Percentiles rank a stretch among this genome's conserved stretches.
These are phyloP conservation scores for Protobothrops flavoviridis DNA, from an alignment of 2,113 vertebrate genomes.

Conservation along the genomic window DNA sequence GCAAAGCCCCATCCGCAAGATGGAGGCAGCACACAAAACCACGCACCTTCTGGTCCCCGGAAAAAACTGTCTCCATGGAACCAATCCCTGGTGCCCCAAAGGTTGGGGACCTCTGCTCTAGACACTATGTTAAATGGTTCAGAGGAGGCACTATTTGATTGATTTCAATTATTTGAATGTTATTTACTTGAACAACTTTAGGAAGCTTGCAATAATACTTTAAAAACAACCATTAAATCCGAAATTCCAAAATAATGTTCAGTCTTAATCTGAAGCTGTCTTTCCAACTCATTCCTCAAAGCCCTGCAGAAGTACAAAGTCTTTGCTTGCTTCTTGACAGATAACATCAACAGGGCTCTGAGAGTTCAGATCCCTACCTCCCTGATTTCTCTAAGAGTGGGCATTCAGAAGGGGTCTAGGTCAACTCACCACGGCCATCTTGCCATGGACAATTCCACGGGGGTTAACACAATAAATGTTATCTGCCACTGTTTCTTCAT, in stretches of 20 bases:
- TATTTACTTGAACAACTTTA: not conserved
- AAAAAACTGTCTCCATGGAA: too few relatives aligned
- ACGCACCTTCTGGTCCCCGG: too few relatives aligned
- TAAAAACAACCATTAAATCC: not conserved
- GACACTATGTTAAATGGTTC: not conserved
- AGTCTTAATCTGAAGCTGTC: not conserved
- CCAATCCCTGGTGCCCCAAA: too few relatives aligned
- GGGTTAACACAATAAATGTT: not conserved
- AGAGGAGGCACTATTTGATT: not conserved
- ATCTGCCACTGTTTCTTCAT: not conserved
- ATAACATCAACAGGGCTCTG: not conserved
- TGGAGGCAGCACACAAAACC: too few relatives aligned
- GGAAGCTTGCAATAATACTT: not conserved
- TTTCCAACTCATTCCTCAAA: not conserved
- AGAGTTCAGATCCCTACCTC: not conserved
- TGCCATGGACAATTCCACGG: not conserved
- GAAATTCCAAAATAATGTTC: not conserved
- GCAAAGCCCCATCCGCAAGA: too few relatives aligned
- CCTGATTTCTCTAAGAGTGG: not conserved
- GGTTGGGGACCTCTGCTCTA: not conserved
- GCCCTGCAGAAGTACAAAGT: not conserved
- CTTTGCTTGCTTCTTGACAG: not conserved
- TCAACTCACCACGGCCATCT: not conserved
- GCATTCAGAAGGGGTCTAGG: not conserved
- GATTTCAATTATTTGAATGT: not conserved